Conservation (phyloP, 2,797 vertebrate species). For the Oryzias sinensis region DNA sequence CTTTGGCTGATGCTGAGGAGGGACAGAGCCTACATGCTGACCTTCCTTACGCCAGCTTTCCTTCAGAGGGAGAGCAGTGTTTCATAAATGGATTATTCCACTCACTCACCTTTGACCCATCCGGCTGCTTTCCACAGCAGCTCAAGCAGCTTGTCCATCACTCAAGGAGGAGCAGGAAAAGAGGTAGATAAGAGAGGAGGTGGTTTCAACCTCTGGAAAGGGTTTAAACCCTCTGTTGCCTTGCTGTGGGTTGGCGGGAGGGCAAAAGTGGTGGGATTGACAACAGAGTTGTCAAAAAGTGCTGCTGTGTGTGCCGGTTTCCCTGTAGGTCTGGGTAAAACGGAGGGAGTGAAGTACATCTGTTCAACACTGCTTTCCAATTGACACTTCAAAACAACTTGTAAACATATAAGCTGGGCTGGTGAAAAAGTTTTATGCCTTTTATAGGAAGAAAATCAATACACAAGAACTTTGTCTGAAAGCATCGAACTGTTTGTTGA, state of each 20-base stretch:
- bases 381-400: slow-evolving; percentile 34
- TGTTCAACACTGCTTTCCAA: slow-evolving; percentile 36
- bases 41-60: slow-evolving; percentile 62
- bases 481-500: too few species aligned
- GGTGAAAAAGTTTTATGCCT: too few species aligned
- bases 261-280: slow-evolving; percentile 4
- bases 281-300: slow-evolving; percentile 34
- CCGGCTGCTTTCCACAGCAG: slow-evolving; percentile 46
- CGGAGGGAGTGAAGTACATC: slow-evolving; percentile 25
- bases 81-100: slow-evolving; percentile 75
- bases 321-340: slow-evolving; percentile 41
- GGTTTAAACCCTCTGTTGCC: slow-evolving; percentile 52
- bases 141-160: slow-evolving; percentile 63
- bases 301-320: slow-evolving; percentile 21
- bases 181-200: slow-evolving; percentile 50
- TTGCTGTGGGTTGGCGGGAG: slow-evolving; percentile 14
- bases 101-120: slow-evolving; percentile 68
- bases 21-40: slow-evolving; percentile 59
- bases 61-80: slow-evolving; percentile 48
- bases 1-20: slow-evolving; percentile 50
- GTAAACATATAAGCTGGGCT: too few species aligned
- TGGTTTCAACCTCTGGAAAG: slow-evolving; percentile 47
- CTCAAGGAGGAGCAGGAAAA: slow-evolving; percentile 47
- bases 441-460: too few species aligned
- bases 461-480: too few species aligned